Conservation (phyloP, 2,888 invertebrate species). For the Limnephilus rhombicus region DNA sequence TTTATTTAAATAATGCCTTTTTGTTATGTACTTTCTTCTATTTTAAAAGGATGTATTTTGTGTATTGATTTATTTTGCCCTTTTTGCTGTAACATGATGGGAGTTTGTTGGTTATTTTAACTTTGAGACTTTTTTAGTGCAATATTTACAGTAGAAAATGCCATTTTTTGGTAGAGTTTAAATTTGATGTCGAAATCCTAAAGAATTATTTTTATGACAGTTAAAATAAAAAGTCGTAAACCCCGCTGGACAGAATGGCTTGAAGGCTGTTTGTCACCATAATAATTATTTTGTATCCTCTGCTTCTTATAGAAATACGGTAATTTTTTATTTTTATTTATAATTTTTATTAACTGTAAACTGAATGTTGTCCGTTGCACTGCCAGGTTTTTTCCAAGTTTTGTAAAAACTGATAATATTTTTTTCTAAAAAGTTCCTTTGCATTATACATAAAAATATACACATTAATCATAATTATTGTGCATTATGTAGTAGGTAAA, state of each 20-base stretch:
- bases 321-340: neutral
- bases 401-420: neutral
- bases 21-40: neutral
- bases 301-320: neutral
- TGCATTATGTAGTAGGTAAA: neutral
- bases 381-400: neutral
- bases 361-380: neutral
- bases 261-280: neutral
- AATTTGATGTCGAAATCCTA: neutral
- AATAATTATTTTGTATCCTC: neutral
- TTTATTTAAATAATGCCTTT: neutral
- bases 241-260: neutral
- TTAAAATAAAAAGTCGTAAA: neutral
- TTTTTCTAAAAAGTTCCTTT: neutral
- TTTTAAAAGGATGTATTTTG: neutral
- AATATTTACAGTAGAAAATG: neutral
- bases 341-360: neutral
- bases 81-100: neutral
- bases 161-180: neutral
- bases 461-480: neutral
- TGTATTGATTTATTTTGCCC: neutral
- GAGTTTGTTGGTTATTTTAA: neutral
- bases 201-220: neutral
- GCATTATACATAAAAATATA: neutral
- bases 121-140: neutral